phyloP scores from a whole-genome alignment of 2,113 vertebrate genomes.

The Oxyura jamaicensis region DNA sequence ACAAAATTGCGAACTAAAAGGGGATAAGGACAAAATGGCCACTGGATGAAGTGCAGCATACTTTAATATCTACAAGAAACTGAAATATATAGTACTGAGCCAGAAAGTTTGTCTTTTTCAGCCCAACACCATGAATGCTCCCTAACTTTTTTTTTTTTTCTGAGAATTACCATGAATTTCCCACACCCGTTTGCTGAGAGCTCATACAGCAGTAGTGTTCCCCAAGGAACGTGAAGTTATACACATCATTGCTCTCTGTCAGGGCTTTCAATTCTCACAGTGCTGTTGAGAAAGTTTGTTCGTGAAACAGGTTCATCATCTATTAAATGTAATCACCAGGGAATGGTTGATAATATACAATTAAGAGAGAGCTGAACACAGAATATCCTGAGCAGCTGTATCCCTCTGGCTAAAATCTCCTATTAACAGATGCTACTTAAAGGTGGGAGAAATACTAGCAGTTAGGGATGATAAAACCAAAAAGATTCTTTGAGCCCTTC shows the following conservation, averaged over 20 bases:
- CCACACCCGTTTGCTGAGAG: neutral
- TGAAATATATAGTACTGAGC: neutral
- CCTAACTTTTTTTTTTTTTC: neutral
- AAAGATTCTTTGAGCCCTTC: neutral
- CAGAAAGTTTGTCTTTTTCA: neutral
- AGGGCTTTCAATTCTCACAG: constrained; percentile 17
- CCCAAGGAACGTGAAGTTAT: neutral
- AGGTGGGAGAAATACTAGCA: constrained; percentile 17
- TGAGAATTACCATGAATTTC: neutral
- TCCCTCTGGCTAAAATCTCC: constrained; percentile 29
- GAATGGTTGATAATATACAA: constrained; percentile 45
- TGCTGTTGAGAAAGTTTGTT: constrained; percentile 38
- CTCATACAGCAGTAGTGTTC: neutral
- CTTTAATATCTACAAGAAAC: neutral
- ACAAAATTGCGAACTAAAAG: neutral
- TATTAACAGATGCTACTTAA: constrained; percentile 33
- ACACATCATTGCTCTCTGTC: constrained; percentile 42
- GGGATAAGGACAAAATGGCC: neutral
- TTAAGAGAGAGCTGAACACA: constrained; percentile 54
- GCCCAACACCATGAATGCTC: neutral
- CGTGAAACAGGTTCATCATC: neutral
- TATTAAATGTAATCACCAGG: constrained; percentile 43
- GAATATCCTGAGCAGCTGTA: neutral
- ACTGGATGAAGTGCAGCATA: neutral
- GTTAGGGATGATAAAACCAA: neutral